phyloP scores from a whole-genome alignment of 2,888 invertebrate species.

The Tetragonisca angustula region DNA sequence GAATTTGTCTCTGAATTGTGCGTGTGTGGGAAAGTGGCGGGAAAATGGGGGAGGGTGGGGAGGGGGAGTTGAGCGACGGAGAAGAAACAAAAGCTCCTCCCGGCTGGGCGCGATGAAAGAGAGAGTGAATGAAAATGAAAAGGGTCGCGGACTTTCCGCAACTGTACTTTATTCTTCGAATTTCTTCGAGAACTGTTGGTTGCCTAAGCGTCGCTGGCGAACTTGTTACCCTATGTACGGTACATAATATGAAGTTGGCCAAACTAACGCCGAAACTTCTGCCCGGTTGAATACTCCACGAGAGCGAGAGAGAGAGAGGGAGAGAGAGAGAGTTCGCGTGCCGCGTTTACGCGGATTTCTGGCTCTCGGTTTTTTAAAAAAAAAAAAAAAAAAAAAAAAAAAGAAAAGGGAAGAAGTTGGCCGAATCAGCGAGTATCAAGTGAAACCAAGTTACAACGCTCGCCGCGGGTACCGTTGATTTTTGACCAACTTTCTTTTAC shows the following conservation, averaged over 20 bases:
- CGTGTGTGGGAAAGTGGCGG: background rate
- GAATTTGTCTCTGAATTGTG: conserved; percentile 1
- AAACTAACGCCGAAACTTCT: conserved; percentile 54
- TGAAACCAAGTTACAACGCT: background rate
- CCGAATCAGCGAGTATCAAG: conserved; percentile 5
- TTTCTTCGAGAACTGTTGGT: conserved; percentile 56
- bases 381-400: too few species aligned
- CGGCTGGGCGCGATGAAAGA: conserved; percentile 28
- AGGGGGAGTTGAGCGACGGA: background rate
- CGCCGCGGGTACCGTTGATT: background rate
- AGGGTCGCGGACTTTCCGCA: conserved; percentile 43
- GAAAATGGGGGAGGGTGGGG: background rate
- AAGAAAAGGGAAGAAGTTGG: background rate
- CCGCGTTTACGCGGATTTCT: conserved; percentile 16
- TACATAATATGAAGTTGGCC: conserved; percentile 55
- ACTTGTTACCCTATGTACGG: conserved; percentile 62
- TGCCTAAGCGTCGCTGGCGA: conserved; percentile 60
- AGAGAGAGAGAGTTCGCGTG: conserved; percentile 27
- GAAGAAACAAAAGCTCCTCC: conserved; percentile 7
- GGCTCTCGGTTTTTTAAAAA: conserved; percentile 24
- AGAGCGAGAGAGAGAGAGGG: too few species aligned
- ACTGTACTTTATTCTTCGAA: conserved; percentile 54
- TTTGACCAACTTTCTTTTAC: background rate
- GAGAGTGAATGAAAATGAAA: conserved; percentile 60
- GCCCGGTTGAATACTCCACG: conserved; percentile 39